Evolutionary conservation across 2,888 invertebrate species (phyloP), one percentile per base, ranked within the genome.

Genomic region (Monopis laevigella): DNA sequence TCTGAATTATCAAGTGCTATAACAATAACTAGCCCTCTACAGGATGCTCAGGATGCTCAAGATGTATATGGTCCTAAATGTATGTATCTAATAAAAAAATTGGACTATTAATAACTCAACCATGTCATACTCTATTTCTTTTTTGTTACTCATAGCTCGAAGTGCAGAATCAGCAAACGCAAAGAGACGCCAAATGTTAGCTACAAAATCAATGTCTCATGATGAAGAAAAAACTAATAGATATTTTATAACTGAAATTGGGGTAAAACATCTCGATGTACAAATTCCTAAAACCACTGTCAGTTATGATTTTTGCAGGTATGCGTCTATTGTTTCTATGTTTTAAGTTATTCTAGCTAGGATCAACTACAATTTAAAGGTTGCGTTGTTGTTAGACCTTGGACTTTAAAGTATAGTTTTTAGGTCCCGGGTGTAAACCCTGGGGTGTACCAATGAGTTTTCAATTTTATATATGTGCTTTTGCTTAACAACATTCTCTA

Each of bases 241-340:
- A 2, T 42, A 46, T 1, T 45, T 56, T 3, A 11, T 35, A 17
- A 59, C 56, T 2, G 63, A 69, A 27, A 63, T 75, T 13, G 59
- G 58, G 0, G 67, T 77, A 19, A 73, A 54, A 42, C 71, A 72
- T 42, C 49, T 75, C 26, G 66, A 63, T 1, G 65, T 69, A 1
- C 72, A 73, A 41, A 49, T 73, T 18, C 69, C 75, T 11, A 64
- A 61, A 38, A 52, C 66, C 1, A 52, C 62, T 0, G 39, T 40
- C 1, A 5, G 7, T 2, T 54, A 53, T 7, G 55, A 61, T 26
- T 52, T 58, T 16, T 58, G 67, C 3, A 63, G 59, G 75, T 70
- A 56, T 5, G 14, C 8, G 5, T 5, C 24, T 8, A 21, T 8
- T 21, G 24, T 7, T n/a, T n/a, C n/a, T n/a, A n/a, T n/a, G n/a